Conservation (phyloP, 2,113 vertebrate species). For the Acanthisitta chloris region DNA sequence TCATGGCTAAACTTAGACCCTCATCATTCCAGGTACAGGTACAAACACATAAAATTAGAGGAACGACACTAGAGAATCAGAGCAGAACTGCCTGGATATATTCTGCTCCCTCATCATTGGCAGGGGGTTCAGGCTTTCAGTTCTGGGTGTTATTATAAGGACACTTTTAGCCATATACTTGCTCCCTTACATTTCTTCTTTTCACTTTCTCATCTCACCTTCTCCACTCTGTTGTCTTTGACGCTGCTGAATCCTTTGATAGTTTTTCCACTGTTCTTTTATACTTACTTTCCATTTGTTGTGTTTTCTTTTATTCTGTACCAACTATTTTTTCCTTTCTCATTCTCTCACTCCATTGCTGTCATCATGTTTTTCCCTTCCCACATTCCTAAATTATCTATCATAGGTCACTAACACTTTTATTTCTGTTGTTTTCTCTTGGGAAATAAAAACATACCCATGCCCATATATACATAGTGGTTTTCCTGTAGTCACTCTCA, state of each 20-base stretch:
- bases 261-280: constrained; percentile 44
- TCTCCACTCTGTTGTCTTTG: constrained; percentile 14
- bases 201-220: constrained; percentile 39
- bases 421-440: background rate
- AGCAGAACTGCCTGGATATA: background rate
- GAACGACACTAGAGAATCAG: background rate
- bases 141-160: background rate
- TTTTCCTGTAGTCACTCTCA: background rate
- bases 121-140: background rate
- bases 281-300: constrained; percentile 19
- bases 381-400: background rate
- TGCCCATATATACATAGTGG: background rate
- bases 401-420: background rate
- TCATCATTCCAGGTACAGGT: background rate
- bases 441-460: background rate
- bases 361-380: background rate
- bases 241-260: background rate
- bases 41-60: background rate
- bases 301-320: constrained; percentile 22
- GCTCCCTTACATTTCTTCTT: constrained; percentile 17
- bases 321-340: background rate
- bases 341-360: background rate
- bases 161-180: background rate
- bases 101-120: background rate
- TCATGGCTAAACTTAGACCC: background rate